Conservation (phyloP, 64 coral and sea anemone species). For the Trachythela sp. region DNA sequence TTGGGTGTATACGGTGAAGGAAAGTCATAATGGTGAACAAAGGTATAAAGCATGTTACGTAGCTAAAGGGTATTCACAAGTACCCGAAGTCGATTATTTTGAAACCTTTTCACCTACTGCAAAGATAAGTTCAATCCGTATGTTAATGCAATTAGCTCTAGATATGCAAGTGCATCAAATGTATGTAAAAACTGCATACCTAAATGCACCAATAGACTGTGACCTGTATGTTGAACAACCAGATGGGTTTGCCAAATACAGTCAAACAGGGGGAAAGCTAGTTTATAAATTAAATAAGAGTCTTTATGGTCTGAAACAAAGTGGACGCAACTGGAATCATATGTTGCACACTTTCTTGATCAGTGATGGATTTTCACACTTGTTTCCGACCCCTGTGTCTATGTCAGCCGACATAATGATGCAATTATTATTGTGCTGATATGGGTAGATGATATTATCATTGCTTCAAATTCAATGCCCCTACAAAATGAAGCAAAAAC, state of each 20-base stretch:
- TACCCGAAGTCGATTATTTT: no score
- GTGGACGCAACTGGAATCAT: not conserved
- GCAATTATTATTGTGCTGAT: no score
- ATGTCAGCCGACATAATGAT: not conserved
- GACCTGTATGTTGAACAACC: not conserved
- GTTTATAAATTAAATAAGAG: not conserved
- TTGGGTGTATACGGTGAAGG: not conserved
- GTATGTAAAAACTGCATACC: not conserved
- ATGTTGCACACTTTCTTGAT: not conserved
- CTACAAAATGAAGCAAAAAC: no score
- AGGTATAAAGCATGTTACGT: not conserved
- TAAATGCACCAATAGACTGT: not conserved
- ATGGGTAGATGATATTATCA: no score
- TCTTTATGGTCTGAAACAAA: not conserved
- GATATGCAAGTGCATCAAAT: constrained; percentile 12
- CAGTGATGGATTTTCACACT: not conserved
- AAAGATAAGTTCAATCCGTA: no score
- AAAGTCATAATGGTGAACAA: not conserved
- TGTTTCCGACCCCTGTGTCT: not conserved
- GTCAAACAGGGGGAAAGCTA: not conserved
- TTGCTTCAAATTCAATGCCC: no score
- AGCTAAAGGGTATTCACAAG: not conserved
- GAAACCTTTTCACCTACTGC: no score
- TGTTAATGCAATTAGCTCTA: constrained; percentile 4
- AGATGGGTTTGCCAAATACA: not conserved